Base-by-base conservation (phyloP, 2,888 invertebrate genomes). In the Hymenopus coronatus region DNA sequence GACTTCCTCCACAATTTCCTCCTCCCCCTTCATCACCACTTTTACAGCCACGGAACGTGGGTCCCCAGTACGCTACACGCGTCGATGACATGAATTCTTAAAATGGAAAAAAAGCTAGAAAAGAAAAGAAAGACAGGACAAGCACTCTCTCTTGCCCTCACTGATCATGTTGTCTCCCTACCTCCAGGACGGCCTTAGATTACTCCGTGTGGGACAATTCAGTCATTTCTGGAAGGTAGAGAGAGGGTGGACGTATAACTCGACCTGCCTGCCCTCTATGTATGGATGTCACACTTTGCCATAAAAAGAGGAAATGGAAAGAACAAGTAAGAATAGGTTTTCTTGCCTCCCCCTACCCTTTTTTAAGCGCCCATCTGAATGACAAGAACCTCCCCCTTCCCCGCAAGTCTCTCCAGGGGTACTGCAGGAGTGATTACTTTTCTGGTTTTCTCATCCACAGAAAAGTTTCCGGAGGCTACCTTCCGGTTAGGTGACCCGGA, bases 11-110 rank as follows among this genome's bases (percentile, higher is more conserved):
- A 82, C 88, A 14, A 54, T 40, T 83, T 30, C 83, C 28, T 54
- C 81, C 88, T 33, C 85, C 86, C 86, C 89, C 84, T 88, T 81
- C 89, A 89, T 85, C 89, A 88, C 89, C 86, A 86, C 54, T 87
- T 89, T 89, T 89, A 89, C 89, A 89, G 87, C 84, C 88, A 20
- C 84, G 87, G 84, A 82, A 89, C 89, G 85, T 88, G 89, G 85
- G 27, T 82, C 28, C 86, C 87, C 27, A 28, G 54, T 70, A 70
- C 28, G 9, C 86, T 85, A 87, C 86, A 81, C 87, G 89, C 90
- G 91, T 91, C 91, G 91, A 92, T 91, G 92, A 92, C 92, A 91
- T 91, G 92, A 92, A 92, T 92, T 91, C 91, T 91, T 91, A 91
- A 91, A 91, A 91, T 90, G 46, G 40, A 87, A 46, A 83, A 85